A percentile compares a stretch with the other conserved stretches of the same genome.
phyloP scores from a whole-genome alignment of 2,113 vertebrate genomes.

The Ceyx margarethae region DNA sequence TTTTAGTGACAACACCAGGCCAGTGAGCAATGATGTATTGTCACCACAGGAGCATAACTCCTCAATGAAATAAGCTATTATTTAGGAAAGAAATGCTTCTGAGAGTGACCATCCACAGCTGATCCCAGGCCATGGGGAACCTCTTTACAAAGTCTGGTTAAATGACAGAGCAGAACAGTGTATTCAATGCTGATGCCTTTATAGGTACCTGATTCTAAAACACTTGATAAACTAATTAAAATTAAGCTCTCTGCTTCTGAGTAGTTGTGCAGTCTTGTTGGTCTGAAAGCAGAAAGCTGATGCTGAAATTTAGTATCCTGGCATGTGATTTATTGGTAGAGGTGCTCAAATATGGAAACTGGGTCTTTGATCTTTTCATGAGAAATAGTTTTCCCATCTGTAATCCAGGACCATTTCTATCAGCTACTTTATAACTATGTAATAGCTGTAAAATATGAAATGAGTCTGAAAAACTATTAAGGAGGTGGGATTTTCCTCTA shows the following conservation, averaged over 20 bases:
- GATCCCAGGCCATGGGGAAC: not conserved
- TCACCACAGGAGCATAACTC: not conserved
- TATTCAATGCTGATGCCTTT: not conserved
- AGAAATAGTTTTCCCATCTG: constrained; percentile 54
- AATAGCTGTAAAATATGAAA: constrained; percentile 46
- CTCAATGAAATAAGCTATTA: not conserved
- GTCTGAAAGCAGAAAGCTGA: not conserved
- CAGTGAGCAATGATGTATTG: not conserved
- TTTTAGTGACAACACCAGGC: not conserved
- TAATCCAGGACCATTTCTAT: constrained; percentile 20
- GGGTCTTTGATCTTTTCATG: constrained; percentile 51
- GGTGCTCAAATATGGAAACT: constrained; percentile 9
- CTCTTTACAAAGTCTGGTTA: not conserved
- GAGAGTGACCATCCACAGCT: not conserved
- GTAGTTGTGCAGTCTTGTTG: not conserved
- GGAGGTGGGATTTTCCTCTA: constrained; percentile 61
- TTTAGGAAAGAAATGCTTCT: not conserved
- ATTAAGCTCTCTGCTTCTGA: not conserved
- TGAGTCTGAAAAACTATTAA: constrained; percentile 19
- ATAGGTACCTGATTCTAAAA: not conserved
- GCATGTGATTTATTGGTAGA: constrained; percentile 44
- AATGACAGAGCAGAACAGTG: not conserved
- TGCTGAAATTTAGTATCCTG: not conserved
- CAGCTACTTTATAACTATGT: constrained; percentile 48
- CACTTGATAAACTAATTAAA: not conserved